These are phyloP conservation scores for Drosophila setosimentum DNA, from an alignment of 2,888 invertebrate species.

Conservation along the genomic window DNA sequence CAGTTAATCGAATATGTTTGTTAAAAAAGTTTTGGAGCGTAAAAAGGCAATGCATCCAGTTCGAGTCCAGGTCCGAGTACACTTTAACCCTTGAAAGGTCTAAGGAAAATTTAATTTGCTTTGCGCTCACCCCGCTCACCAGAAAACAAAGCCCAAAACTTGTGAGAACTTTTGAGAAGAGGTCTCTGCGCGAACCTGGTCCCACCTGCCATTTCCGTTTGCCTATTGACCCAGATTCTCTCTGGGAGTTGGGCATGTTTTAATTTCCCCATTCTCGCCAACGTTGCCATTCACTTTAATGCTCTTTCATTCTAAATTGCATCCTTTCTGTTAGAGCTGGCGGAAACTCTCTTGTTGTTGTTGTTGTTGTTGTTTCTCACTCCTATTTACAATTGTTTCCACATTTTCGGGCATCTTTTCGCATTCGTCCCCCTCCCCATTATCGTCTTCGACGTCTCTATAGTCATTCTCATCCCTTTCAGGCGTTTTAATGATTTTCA, in stretches of 20 bases:
- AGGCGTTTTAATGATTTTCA: constrained; percentile 76
- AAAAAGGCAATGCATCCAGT: constrained; percentile 61
- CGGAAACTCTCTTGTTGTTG: constrained; percentile 14
- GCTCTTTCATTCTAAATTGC: constrained; percentile 73
- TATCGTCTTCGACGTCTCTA: constrained; percentile 18
- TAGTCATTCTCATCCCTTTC: constrained; percentile 56
- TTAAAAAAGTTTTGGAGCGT: constrained; percentile 75
- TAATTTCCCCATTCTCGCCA: constrained; percentile 66
- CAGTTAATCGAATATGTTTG: constrained; percentile 80
- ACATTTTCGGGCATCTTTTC: constrained; percentile 65
- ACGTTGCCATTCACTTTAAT: constrained; percentile 69
- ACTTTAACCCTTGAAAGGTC: constrained; percentile 30
- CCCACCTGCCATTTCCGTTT: constrained; percentile 46
- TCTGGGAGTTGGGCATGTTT: constrained; percentile 55
- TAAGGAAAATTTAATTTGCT: constrained; percentile 68
- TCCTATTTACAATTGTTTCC: constrained; percentile 70
- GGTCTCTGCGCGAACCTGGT: constrained; percentile 23
- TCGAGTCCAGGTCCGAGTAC: constrained; percentile 18
- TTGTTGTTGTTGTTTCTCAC: constrained; percentile 42
- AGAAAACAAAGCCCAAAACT: constrained; percentile 52
- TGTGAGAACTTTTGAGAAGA: constrained; percentile 35
- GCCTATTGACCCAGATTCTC: constrained; percentile 67
- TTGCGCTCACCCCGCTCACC: constrained; percentile 27
- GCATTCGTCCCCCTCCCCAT: constrained; percentile 9
- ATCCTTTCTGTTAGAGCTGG: constrained; percentile 53